A percentile compares a stretch with the other conserved stretches of the same genome.
These are phyloP conservation scores for Microcebus tavaratra DNA, from an alignment of 2,113 vertebrate genomes.

Conservation along the genomic window DNA sequence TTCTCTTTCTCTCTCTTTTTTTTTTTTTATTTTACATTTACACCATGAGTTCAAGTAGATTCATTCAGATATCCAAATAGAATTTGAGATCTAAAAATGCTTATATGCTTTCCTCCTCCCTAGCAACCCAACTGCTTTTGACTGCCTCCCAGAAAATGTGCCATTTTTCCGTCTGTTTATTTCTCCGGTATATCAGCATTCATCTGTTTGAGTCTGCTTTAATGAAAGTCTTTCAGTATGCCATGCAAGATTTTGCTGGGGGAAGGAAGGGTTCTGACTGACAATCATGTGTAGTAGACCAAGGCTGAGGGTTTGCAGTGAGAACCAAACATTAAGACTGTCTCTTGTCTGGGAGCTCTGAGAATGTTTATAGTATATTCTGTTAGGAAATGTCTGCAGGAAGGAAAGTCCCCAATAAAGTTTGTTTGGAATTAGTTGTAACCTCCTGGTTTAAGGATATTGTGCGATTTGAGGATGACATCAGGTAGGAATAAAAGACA, in stretches of 20 bases:
- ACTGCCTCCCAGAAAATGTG: not conserved
- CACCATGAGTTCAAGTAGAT: slow-evolving; percentile 34
- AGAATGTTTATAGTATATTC: not conserved
- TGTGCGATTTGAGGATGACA: slow-evolving; percentile 74
- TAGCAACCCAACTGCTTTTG: slow-evolving; percentile 51
- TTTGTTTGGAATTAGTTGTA: slow-evolving; percentile 55
- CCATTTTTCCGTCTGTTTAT: not conserved
- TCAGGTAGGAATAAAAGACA: slow-evolving; percentile 73
- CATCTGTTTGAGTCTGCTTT: not conserved
- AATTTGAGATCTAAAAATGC: slow-evolving; percentile 41
- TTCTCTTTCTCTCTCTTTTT: not conserved
- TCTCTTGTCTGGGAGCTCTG: not conserved
- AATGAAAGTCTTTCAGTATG: not conserved
- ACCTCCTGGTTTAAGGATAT: slow-evolving; percentile 46
- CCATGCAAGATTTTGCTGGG: not conserved
- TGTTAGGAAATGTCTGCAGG: slow-evolving; percentile 19
- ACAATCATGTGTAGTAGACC: not conserved
- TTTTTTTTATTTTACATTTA: slow-evolving; percentile 23
- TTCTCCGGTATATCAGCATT: not conserved
- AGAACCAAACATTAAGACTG: not conserved
- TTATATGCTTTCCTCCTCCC: slow-evolving; percentile 15
- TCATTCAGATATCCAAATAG: not conserved
- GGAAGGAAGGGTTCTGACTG: not conserved
- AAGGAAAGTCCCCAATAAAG: slow-evolving; percentile 63
- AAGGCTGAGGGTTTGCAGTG: not conserved